Evolutionary conservation across 1,140 invertebrate species (phyloP), one percentile per base, ranked within the genome.

Genomic region (Plectrocnemia conspersa): DNA sequence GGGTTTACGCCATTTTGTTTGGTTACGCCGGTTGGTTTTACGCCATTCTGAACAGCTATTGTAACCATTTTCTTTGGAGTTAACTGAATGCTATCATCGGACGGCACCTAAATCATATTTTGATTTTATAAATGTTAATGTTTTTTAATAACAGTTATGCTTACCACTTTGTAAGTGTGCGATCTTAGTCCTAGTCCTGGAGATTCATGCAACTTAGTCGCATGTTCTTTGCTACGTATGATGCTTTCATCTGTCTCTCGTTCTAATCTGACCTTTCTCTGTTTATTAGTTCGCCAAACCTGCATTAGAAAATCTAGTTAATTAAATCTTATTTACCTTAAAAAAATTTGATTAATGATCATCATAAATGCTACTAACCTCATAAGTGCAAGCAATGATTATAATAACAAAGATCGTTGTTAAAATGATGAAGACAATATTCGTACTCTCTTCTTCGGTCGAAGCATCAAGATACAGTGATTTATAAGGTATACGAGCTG

Each of bases 361-460:
- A 21, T 35, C 9, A 40, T 19, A 32, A 13, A 46, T 27, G 18
- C 18, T 56, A 33, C 33, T 23, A 25, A 84, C 77, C 64, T 84
- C 80, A 58, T 82, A 82, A 56, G 71, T 73, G 60, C 80, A 82
- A 35, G 79, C 79, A 35, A 83, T 66, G 1, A 88, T 73, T 13
- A 84, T 82, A 11, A 80, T 68, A 21, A 85, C 70, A 68, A 86
- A 87, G 32, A 87, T 74, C 23, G 79, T 78, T 15, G 82, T 82
- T 7, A 88, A 70, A 1, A 79, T 79, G 58, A 87, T 84, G 61
- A 88, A 86, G 38, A 86, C 79, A 58, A 88, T 80, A 67, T 85
- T 83, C 0, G 84, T 83, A 36, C 81, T 82, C 61, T 89, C 85
- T 68, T 89, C 86, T 66, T 88, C 82, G 32, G 82, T 77, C 6